Base-by-base conservation (phyloP, 2,888 invertebrate genomes). In the Labia minor region DNA sequence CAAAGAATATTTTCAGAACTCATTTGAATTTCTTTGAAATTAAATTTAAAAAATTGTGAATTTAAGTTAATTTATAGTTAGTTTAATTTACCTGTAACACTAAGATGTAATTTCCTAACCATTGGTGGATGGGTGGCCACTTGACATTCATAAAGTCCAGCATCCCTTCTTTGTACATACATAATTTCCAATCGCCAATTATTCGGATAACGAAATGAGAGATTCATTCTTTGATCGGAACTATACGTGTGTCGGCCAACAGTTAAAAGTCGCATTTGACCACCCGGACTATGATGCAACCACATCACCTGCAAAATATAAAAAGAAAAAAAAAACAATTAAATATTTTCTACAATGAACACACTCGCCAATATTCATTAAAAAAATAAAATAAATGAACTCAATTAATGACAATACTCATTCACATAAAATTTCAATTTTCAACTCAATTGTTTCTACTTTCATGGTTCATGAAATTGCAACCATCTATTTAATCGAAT, bases 71-170 rank as follows among this genome's bases (percentile, higher is more conserved):
- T n/a, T n/a, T n/a, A n/a, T n/a, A n/a, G n/a, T n/a, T n/a, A n/a
- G n/a, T 18, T 37, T 1, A 33, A 69, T 74, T 74, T 72, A 78
- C 78, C 78, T 67, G 82, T 84, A 71, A 85, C 81, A 75, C 81
- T 79, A 66, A 85, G 80, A 73, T 80, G 81, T 74, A 83, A 82
- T 74, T 80, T 80, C 74, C 83, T 82, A 69, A 83, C 82, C 75
- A 83, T 78, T 18, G 83, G 82, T 37, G 85, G 85, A 76, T 84
- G 84, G 21, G 85, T 85, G 65, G 84, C 82, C 68, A 85, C 81
- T 77, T 85, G 85, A 75, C 85, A 85, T 75, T 85, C 83, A 76
- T 85, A 85, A 65, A 83, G 77, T 11, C 85, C 85, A 70, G 83
- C 83, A 74, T 86, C 86, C 68, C 81, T 77, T 68, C 81, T 79